These are phyloP conservation scores for Aelia acuminata DNA, from an alignment of 2,888 invertebrate genomes.

Conservation along the genomic window DNA sequence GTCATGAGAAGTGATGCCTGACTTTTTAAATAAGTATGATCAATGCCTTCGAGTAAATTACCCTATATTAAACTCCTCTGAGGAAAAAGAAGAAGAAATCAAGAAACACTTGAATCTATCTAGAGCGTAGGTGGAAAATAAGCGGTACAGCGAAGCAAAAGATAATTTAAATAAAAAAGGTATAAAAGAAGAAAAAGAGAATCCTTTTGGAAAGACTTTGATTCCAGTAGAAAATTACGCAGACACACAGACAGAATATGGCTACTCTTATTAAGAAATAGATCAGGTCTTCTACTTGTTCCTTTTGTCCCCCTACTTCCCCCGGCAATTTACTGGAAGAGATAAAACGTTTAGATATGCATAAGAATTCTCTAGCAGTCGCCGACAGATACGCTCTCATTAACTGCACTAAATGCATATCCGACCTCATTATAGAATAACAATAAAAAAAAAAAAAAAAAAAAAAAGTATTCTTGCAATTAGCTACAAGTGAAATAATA, in stretches of 20 bases:
- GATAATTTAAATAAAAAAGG: slow-evolving; percentile 31
- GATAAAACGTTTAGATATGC: slow-evolving; percentile 23
- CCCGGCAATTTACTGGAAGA: background rate
- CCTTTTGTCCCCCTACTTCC: background rate
- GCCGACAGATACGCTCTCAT: background rate
- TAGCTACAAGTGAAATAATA: background rate
- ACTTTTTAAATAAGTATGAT: slow-evolving; percentile 3
- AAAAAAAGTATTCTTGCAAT: background rate
- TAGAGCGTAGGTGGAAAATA: slow-evolving; percentile 8
- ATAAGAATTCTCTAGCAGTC: background rate
- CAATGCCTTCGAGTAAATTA: background rate
- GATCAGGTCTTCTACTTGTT: background rate
- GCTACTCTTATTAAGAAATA: slow-evolving; percentile 33
- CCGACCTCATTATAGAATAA: background rate
- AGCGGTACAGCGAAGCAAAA: background rate
- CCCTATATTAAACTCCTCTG: background rate
- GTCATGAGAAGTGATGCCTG: background rate
- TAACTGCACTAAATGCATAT: slow-evolving; percentile 4
- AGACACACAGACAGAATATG: no score
- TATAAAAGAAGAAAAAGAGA: background rate
- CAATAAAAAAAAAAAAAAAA: slow-evolving; percentile 17
- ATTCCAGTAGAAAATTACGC: slow-evolving; percentile 5
- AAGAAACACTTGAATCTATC: background rate
- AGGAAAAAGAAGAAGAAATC: background rate
- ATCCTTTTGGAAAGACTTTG: background rate